Base-by-base conservation (phyloP, 2,797 vertebrate species). In the Chrosomus eos region DNA sequence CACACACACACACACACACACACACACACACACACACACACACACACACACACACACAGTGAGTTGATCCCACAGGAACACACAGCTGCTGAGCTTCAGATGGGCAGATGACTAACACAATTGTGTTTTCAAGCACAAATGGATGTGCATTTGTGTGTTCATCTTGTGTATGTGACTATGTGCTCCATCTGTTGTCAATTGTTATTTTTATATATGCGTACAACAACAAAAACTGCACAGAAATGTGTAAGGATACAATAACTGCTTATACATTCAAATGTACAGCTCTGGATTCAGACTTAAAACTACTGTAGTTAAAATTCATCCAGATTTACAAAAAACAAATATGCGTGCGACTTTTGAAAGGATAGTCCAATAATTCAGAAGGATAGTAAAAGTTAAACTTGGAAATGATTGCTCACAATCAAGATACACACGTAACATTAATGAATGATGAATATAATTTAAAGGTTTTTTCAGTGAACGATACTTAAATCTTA, bases 91-190 rank as follows among this genome's bases (percentile, higher is more conserved):
- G 26, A 16, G 26, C 14, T 64, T 64, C 60, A 74, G 62, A 64
- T 72, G 43, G 5, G n/a, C 68, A 55, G 58, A 85, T 66, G 77
- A 80, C 68, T 73, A 73, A 73, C 21, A 10, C 75, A 67, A 58
- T 33, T 51, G 38, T 31, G 53, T 72, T 45, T 80, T n/a, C 31
- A 31, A 45, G 83, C 67, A 55, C 38, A 58, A 31, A 31, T 83
- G 19, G 3, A n/a, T 78, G 81, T 86, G 33, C 3, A 45, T 28
- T 19, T 71, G 51, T 79, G 67, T 67, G 67, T 58, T 31, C 45
- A 67, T 53, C 18, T 67, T 67, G 67, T 73, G 40, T 31, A 16
- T 64, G 60, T 64, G 28, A 26, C 45, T 2, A 5, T 48, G 14
- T 5, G 14, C 45, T 75, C 76, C 40, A 26, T 43, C 26, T 31